phyloP scores from a whole-genome alignment of 2,797 vertebrate species.

The Mormyrus hasselquistii region DNA sequence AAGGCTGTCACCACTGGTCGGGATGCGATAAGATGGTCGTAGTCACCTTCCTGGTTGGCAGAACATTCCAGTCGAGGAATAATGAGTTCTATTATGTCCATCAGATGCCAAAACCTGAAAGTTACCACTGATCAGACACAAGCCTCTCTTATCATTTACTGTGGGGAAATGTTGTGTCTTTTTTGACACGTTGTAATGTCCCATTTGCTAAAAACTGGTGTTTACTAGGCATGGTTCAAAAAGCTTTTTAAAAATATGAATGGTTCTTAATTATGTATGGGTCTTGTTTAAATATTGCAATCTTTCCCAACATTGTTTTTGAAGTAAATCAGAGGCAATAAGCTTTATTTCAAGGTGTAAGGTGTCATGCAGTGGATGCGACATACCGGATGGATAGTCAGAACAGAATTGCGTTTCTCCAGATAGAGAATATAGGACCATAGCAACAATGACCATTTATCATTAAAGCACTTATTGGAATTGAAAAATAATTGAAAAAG shows the following conservation, averaged over 20 bases:
- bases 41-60: background rate
- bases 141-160: background rate
- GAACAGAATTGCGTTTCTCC: background rate
- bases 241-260: background rate
- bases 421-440: background rate
- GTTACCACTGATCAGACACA: background rate
- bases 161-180: background rate
- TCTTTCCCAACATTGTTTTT: background rate
- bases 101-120: background rate
- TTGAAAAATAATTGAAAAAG: background rate
- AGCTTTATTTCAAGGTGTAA: background rate
- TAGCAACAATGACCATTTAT: background rate
- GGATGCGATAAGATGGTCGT: slow-evolving; percentile 13
- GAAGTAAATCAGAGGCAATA: background rate
- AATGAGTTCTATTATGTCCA: slow-evolving; percentile 12
- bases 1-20: background rate
- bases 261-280: background rate
- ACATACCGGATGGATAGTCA: background rate
- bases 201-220: background rate
- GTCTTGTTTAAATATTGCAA: background rate
- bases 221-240: background rate
- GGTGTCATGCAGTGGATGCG: background rate
- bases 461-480: background rate
- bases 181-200: background rate
- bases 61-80: slow-evolving; percentile 3